A percentile compares a stretch with the other conserved stretches of the same genome.
Conservation (phyloP, 1,140 invertebrate species). For the Conus betulinus region DNA sequence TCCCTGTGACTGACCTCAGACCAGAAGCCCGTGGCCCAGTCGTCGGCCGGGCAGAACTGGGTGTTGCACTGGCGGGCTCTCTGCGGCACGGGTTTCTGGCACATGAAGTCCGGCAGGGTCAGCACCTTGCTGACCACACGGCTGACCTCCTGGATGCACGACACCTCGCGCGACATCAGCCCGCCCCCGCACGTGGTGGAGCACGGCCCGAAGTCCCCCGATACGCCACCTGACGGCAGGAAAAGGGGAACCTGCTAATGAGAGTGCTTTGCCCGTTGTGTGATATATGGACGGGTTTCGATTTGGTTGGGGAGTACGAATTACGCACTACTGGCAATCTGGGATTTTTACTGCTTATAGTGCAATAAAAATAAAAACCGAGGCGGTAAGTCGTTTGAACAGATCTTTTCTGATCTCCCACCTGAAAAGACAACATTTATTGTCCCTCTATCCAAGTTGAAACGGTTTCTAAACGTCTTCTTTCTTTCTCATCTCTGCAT, state of each 20-base stretch:
- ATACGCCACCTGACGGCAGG: constrained; percentile 86
- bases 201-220: constrained; percentile 91
- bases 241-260: background rate
- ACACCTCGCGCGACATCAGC: constrained; percentile 87
- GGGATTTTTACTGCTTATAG: too few relatives aligned
- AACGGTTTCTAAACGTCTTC: too few relatives aligned
- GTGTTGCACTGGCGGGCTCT: constrained; percentile 54
- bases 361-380: too few relatives aligned
- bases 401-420: too few relatives aligned
- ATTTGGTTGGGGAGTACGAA: too few relatives aligned
- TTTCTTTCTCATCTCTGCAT: too few relatives aligned
- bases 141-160: constrained; percentile 94
- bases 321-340: too few relatives aligned
- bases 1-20: constrained; percentile 44
- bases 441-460: too few relatives aligned
- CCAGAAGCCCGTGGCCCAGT: constrained; percentile 60
- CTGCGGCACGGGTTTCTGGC: constrained; percentile 56
- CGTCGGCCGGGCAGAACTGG: constrained; percentile 56
- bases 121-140: constrained; percentile 83
- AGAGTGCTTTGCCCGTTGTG: too few relatives aligned
- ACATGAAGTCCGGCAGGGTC: constrained; percentile 64
- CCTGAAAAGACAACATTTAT: too few relatives aligned
- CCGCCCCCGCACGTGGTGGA: constrained; percentile 94
- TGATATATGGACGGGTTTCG: too few relatives aligned
- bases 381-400: too few relatives aligned